These are phyloP conservation scores for Cenopis cana DNA, from an alignment of 2,888 invertebrate species.

Conservation along the genomic window DNA sequence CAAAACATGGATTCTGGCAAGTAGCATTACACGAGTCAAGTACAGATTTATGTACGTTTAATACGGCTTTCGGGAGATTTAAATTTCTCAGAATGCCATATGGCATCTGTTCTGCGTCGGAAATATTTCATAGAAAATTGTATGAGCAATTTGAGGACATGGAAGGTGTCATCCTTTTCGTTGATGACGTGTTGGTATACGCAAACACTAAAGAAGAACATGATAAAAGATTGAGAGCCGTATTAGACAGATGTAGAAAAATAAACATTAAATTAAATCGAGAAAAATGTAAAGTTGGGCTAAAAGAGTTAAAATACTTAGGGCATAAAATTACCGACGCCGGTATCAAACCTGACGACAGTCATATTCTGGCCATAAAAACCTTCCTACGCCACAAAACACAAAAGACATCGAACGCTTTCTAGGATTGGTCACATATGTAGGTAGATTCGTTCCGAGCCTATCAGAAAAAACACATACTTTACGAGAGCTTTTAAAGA, in stretches of 20 bases:
- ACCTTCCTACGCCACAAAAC: constrained; percentile 44
- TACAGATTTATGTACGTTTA: not conserved
- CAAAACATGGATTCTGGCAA: constrained; percentile 21
- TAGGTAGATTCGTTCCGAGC: constrained; percentile 45
- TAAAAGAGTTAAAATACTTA: constrained; percentile 37
- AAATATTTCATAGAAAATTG: constrained; percentile 15
- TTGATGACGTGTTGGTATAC: constrained; percentile 9
- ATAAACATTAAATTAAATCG: constrained; percentile 41
- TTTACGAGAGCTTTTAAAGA: constrained; percentile 16
- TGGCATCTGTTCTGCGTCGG: not conserved
- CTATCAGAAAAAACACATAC: constrained; percentile 1
- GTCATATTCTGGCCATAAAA: constrained; percentile 38
- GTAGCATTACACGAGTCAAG: not conserved
- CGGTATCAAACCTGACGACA: constrained; percentile 42
- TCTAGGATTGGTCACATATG: no score
- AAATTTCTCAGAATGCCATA: no score
- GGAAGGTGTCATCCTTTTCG: constrained; percentile 1
- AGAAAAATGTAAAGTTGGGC: constrained; percentile 36
- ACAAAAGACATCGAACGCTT: no score
- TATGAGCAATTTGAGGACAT: constrained; percentile 22
- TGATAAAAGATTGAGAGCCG: not conserved
- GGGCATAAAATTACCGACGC: constrained; percentile 24
- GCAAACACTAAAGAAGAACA: constrained; percentile 12
- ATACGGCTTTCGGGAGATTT: no score
- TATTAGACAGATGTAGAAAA: constrained; percentile 8